Base-by-base conservation (phyloP, 2,888 invertebrate species). In the Baronia brevicornis region DNA sequence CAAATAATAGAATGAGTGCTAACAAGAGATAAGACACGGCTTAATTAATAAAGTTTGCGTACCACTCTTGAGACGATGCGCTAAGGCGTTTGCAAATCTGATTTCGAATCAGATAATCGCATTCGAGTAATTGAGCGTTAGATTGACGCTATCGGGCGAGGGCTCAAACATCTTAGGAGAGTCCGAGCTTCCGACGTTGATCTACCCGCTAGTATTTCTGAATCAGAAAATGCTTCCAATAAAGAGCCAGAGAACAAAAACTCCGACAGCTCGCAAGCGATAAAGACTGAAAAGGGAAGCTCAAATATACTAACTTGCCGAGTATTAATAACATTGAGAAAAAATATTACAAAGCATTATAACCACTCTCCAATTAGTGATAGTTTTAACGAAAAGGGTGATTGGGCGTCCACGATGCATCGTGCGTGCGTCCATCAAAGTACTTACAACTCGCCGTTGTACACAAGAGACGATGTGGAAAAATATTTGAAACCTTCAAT, bases 1-100 rank as follows among this genome's bases (percentile, higher is more conserved):
- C 82, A 84, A 84, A 84, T 84, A 84, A 82, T 75, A 80, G 79
- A 84, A 84, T 74, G 84, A 84, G 84, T 84, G 84, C 80, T 82
- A 80, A 82, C 82, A 82, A 80, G 82, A 80, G 84, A 84, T 84
- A 84, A 84, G 82, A 84, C 84, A 78, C 71, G 78, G 77, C 80
- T 82, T 84, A 84, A 84, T 84, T 82, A 84, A 84, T 84, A 84
- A 84, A 84, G 82, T 84, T 84, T 70, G 78, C 70, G 70, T 64
- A 67, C 62, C 73, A 70, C 78, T 74, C 74, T 75, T 63, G 58
- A 66, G 65, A 69, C 61, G 67, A 44, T 35, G 54, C 60, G 60
- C 62, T 62, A 58, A 51, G 48, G 58, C 68, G 71, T 63, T 52
- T 57, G 63, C 71, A 69, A 66, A 68, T 68, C 69, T 69, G 74